phyloP scores from a whole-genome alignment of 1,140 invertebrate genomes.

The Sycophaga agraensis region DNA sequence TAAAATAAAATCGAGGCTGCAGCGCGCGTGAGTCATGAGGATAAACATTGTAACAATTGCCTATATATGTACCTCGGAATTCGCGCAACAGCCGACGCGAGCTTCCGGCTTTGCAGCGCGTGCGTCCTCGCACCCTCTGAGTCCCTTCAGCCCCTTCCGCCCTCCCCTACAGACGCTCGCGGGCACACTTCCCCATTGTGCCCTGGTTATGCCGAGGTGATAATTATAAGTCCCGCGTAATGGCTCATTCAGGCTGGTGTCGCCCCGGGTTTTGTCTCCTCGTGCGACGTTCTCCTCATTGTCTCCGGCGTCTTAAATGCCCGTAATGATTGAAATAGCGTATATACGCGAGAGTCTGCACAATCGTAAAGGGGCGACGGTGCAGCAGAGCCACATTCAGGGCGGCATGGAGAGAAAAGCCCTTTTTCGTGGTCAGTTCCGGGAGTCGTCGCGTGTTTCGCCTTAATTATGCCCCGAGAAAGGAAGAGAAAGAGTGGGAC shows the following conservation, averaged over 20 bases:
- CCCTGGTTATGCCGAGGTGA: neutral
- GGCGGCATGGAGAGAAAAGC: neutral
- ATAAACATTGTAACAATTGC: too few species aligned
- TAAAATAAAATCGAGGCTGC: too few species aligned
- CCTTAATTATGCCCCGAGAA: conserved; percentile 1
- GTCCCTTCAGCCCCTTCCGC: too few species aligned
- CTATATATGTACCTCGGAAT: too few species aligned
- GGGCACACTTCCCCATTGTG: too few species aligned
- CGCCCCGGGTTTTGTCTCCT: conserved; percentile 41
- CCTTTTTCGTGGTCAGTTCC: conserved; percentile 3
- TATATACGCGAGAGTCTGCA: too few species aligned
- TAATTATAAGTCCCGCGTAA: conserved; percentile 38
- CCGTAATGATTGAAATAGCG: neutral
- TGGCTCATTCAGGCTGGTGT: conserved; percentile 55
- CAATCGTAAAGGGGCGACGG: neutral
- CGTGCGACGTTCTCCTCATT: conserved; percentile 2
- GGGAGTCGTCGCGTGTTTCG: neutral
- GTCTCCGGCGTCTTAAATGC: neutral
- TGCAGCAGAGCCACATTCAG: too few species aligned
- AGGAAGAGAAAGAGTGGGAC: neutral
- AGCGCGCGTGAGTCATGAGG: too few species aligned
- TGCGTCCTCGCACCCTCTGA: too few species aligned
- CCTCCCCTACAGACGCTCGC: too few species aligned
- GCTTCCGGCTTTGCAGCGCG: too few species aligned
- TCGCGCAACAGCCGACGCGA: too few species aligned